Conservation (phyloP, 2,113 vertebrate genomes). For the Atherinomorus stipes region DNA sequence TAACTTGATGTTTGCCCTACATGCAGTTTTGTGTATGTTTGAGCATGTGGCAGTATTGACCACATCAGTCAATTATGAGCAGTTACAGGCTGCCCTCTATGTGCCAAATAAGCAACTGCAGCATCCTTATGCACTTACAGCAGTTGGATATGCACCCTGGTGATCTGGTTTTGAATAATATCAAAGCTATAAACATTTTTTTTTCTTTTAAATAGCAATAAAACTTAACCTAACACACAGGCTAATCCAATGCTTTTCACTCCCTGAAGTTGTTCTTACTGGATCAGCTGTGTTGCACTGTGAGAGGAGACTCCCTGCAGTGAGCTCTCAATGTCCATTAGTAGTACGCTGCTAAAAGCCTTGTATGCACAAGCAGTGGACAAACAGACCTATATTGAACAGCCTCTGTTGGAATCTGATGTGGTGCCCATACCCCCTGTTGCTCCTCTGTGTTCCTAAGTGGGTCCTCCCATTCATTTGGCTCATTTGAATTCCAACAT, state of each 20-base stretch:
- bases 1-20: conserved; percentile 12
- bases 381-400: conserved; percentile 56
- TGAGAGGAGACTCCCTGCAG: conserved; percentile 47
- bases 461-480: conserved; percentile 67
- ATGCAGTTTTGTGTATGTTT: conserved; percentile 12
- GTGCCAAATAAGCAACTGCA: conserved; percentile 51
- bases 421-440: conserved; percentile 65
- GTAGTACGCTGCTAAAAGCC: conserved; percentile 47
- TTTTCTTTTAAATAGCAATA: no score
- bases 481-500: conserved; percentile 73
- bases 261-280: not conserved
- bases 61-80: conserved; percentile 5
- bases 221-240: conserved; percentile 21
- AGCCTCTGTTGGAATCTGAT: conserved; percentile 49
- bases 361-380: conserved; percentile 45
- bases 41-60: conserved; percentile 14
- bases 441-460: conserved; percentile 52
- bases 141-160: conserved; percentile 3
- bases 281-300: conserved; percentile 24
- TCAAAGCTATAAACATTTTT: not conserved
- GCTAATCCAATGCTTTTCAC: conserved; percentile 12
- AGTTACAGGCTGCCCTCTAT: conserved; percentile 76
- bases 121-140: not conserved
- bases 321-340: conserved; percentile 49
- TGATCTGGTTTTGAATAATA: not conserved